These are phyloP conservation scores for Drosophila acutilabella DNA, from an alignment of 2,888 invertebrate genomes.

Conservation along the genomic window DNA sequence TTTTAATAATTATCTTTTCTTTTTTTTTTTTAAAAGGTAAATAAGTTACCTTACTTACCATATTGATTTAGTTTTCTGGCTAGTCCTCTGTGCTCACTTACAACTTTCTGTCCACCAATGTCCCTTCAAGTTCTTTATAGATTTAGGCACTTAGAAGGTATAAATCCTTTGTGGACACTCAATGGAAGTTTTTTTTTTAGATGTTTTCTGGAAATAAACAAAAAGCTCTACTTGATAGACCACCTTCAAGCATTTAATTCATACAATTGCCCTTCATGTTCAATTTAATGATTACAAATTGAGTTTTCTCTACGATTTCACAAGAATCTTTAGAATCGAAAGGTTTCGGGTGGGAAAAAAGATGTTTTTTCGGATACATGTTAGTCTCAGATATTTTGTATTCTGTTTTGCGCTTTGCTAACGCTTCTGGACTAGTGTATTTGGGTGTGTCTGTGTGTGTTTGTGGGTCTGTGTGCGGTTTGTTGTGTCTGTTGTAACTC, in stretches of 20 bases:
- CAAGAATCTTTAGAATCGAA: neutral
- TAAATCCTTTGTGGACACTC: neutral
- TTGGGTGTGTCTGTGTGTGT: conserved; percentile 12
- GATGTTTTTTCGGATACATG: neutral
- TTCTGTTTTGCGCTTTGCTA: conserved; percentile 19
- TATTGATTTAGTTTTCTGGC: too few species aligned
- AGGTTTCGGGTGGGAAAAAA: neutral
- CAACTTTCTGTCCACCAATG: neutral
- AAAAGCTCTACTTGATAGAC: neutral
- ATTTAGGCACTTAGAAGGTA: too few species aligned
- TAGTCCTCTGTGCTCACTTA: too few species aligned
- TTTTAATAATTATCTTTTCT: too few species aligned
- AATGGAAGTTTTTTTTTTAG: too few species aligned
- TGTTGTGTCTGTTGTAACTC: conserved; percentile 25
- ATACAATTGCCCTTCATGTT: conserved; percentile 1
- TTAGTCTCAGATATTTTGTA: too few species aligned
- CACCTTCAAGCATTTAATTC: too few species aligned
- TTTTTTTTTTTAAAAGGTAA: too few species aligned
- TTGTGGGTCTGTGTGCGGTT: conserved; percentile 7
- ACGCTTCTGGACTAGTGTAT: conserved; percentile 23
- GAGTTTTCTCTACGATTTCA: neutral
- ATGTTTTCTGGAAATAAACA: too few species aligned
- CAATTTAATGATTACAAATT: neutral
- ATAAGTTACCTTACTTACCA: too few species aligned
- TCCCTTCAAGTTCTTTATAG: neutral